phyloP scores from a whole-genome alignment of 2,888 invertebrate species.

The Nipponacmea schrenckii region DNA sequence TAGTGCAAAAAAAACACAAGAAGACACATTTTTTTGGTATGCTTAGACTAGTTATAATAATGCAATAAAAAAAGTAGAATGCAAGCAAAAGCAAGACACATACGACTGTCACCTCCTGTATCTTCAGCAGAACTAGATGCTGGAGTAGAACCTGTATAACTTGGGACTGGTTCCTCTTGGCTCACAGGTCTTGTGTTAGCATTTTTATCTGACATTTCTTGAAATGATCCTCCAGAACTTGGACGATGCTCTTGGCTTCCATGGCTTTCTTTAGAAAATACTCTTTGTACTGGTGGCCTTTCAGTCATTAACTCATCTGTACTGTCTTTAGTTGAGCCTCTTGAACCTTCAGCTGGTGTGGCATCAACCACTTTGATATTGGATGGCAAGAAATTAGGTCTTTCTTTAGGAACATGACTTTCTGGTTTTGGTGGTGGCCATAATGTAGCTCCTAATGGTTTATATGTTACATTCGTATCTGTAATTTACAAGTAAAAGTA shows the following conservation, averaged over 20 bases:
- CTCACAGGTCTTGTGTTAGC: too few species aligned
- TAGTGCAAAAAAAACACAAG: too few species aligned
- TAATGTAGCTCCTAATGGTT: not conserved
- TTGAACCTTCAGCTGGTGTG: not conserved
- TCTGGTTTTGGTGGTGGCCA: conserved; percentile 5
- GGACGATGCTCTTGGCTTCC: too few species aligned
- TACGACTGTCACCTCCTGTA: conserved; percentile 31
- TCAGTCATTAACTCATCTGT: too few species aligned
- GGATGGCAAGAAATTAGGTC: not conserved
- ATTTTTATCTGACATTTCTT: too few species aligned
- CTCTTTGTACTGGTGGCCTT: too few species aligned
- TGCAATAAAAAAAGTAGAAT: not conserved
- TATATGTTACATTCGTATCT: not conserved
- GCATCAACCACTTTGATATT: not conserved
- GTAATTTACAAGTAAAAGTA: not conserved
- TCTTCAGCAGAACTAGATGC: not conserved
- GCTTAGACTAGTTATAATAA: not conserved
- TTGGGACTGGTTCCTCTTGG: too few species aligned
- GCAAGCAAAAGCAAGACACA: conserved; percentile 21
- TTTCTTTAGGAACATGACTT: conserved; percentile 1
- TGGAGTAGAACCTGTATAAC: too few species aligned
- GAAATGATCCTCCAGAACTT: too few species aligned
- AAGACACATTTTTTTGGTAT: too few species aligned
- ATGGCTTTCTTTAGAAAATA: too few species aligned
- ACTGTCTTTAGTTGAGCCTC: too few species aligned